These are phyloP conservation scores for Nineta flava DNA, from an alignment of 2,888 invertebrate species.

Conservation along the genomic window DNA sequence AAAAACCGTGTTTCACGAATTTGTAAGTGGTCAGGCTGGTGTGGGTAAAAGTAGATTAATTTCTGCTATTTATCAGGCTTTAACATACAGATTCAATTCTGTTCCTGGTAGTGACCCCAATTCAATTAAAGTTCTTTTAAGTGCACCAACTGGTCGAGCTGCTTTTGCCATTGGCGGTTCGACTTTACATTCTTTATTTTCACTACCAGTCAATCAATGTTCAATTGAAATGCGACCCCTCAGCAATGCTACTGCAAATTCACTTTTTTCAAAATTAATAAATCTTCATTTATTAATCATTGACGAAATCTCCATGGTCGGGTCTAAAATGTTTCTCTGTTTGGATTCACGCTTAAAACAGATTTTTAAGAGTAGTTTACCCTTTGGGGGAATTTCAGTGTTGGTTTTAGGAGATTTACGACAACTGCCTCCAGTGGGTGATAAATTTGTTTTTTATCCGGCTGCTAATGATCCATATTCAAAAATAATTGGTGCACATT, in stretches of 20 bases:
- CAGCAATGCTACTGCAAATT: conserved; percentile 8
- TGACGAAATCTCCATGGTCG: conserved; percentile 22
- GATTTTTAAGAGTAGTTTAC: conserved; percentile 15
- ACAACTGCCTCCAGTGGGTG: conserved; percentile 19
- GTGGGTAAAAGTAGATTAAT: conserved; percentile 18
- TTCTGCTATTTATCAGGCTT: conserved; percentile 14
- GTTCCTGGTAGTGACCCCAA: conserved; percentile 11
- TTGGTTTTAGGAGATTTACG: conserved; percentile 20
- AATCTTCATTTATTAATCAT: conserved; percentile 16
- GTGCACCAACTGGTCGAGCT: conserved; percentile 16
- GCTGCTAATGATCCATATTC: no score
- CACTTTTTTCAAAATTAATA: conserved; percentile 7
- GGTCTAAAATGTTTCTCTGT: conserved; percentile 4
- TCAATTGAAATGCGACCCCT: no score
- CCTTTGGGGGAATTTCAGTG: conserved; percentile 21
- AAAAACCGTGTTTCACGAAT: conserved; percentile 12
- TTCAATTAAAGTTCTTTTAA: conserved; percentile 13
- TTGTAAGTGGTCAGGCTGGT: conserved; percentile 17
- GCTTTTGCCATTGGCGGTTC: conserved; percentile 15
- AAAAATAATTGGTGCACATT: no score
- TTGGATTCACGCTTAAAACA: conserved; percentile 9
- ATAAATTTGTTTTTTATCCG: conserved; percentile 13
- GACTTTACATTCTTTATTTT: conserved; percentile 17
- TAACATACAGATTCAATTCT: conserved; percentile 13
- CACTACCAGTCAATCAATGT: conserved; percentile 10